Evolutionary conservation across 2,888 invertebrate genomes (phyloP).

Genomic region (Aphidius colemani): DNA sequence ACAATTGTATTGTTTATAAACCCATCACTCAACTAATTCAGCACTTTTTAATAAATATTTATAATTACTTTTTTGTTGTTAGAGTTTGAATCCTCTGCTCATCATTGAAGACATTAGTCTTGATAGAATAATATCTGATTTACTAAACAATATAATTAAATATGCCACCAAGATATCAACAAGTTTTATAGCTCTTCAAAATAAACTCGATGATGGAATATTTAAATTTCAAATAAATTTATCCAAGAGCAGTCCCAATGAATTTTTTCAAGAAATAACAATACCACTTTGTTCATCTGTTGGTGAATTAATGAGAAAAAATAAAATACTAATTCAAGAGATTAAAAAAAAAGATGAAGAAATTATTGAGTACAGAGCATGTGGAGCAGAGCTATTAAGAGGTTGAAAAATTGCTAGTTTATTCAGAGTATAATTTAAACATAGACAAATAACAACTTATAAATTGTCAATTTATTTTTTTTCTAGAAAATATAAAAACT

Average conservation of each 20-base stretch:
- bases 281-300: constrained; percentile 43
- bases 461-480: constrained; percentile 4
- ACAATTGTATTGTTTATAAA: neutral
- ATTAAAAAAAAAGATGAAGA: constrained; percentile 52
- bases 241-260: neutral
- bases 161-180: constrained; percentile 35
- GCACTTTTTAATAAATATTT: neutral
- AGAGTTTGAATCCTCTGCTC: constrained; percentile 50
- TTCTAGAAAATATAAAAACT: constrained; percentile 48
- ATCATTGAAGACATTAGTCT: constrained; percentile 40
- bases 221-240: constrained; percentile 41
- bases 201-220: constrained; percentile 40
- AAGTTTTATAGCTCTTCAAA: constrained; percentile 41
- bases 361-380: constrained; percentile 51
- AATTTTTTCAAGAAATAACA: constrained; percentile 47
- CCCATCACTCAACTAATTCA: neutral
- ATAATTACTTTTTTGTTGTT: constrained; percentile 22
- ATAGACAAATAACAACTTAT: constrained; percentile 4
- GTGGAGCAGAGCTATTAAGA: constrained; percentile 48
- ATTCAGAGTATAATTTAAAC: neutral
- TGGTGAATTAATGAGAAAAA: constrained; percentile 40
- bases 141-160: constrained; percentile 44
- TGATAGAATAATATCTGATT: constrained; percentile 36
- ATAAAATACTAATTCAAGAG: constrained; percentile 43
- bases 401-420: constrained; percentile 34